A percentile compares a stretch with the other conserved stretches of the same genome.
Evolutionary conservation across 1,140 invertebrate species (phyloP).

Genomic region (Stegodyphus mimosarum): DNA sequence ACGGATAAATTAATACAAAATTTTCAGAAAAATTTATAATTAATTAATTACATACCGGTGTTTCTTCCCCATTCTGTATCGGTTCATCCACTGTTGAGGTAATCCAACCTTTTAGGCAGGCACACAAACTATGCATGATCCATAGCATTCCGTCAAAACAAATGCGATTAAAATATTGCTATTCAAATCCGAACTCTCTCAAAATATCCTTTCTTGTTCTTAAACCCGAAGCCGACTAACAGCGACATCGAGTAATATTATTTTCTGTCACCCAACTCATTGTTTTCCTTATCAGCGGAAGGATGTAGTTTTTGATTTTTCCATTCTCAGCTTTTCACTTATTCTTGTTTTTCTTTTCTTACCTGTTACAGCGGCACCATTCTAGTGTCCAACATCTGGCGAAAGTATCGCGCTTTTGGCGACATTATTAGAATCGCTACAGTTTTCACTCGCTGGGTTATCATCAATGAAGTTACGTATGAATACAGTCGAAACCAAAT

Average conservation of each 20-base stretch:
- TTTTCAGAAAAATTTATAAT: not conserved
- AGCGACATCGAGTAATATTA: not conserved
- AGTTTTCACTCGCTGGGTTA: no score
- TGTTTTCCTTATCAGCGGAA: constrained; percentile 11
- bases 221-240: not conserved
- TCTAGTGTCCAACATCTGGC: not conserved
- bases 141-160: constrained; percentile 24
- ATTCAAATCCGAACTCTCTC: no score
- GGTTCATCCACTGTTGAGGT: not conserved
- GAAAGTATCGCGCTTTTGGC: not conserved
- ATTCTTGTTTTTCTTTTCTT: constrained; percentile 10
- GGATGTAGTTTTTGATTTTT: constrained; percentile 12
- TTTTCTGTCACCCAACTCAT: not conserved
- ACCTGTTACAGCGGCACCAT: not conserved
- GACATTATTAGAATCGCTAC: no score
- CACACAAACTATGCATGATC: constrained; percentile 50
- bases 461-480: no score
- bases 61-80: not conserved
- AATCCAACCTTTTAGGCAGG: constrained; percentile 51
- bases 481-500: no score
- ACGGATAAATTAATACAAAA: no score
- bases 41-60: not conserved
- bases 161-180: no score
- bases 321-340: constrained; percentile 9
- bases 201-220: no score